These are phyloP conservation scores for Cephus sareptanus DNA, from an alignment of 2,888 invertebrate species.

Conservation along the genomic window DNA sequence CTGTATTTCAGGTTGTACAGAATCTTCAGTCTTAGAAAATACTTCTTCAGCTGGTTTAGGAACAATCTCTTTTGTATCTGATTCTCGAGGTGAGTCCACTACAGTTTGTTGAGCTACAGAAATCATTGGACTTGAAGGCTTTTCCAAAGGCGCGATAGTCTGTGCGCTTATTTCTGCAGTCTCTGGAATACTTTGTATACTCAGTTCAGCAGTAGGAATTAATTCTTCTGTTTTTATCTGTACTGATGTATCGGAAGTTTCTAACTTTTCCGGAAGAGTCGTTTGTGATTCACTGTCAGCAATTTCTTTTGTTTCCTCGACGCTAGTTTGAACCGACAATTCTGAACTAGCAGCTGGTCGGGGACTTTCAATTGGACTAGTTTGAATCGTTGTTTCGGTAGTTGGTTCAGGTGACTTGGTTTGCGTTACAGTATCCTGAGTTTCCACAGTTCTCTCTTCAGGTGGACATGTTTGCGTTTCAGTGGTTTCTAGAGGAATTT, in stretches of 20 bases:
- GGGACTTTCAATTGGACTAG: constrained; percentile 42
- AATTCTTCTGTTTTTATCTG: constrained; percentile 48
- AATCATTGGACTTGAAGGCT: constrained; percentile 21
- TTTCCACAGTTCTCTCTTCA: constrained; percentile 38
- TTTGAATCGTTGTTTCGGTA: constrained; percentile 39
- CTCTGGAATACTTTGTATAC: constrained; percentile 54
- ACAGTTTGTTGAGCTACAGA: constrained; percentile 31
- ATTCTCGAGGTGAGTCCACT: not conserved
- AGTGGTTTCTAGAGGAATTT: constrained; percentile 29
- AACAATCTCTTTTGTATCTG: constrained; percentile 36
- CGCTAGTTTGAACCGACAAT: constrained; percentile 39
- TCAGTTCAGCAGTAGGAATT: constrained; percentile 47
- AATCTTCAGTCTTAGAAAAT: constrained; percentile 31
- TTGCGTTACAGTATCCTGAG: constrained; percentile 47
- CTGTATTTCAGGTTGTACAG: constrained; percentile 16
- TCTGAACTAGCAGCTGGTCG: constrained; percentile 30
- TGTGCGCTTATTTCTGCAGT: constrained; percentile 46
- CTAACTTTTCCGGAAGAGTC: constrained; percentile 39
- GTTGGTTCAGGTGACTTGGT: constrained; percentile 38
- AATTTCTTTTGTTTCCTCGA: constrained; percentile 56
- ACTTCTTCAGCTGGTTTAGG: constrained; percentile 43
- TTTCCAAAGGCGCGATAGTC: constrained; percentile 23
- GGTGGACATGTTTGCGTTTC: constrained; percentile 52
- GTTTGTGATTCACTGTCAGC: constrained; percentile 53
- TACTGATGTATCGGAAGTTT: constrained; percentile 48